Base-by-base conservation (phyloP, 1,140 invertebrate species). In the Amphibalanus amphitrite region DNA sequence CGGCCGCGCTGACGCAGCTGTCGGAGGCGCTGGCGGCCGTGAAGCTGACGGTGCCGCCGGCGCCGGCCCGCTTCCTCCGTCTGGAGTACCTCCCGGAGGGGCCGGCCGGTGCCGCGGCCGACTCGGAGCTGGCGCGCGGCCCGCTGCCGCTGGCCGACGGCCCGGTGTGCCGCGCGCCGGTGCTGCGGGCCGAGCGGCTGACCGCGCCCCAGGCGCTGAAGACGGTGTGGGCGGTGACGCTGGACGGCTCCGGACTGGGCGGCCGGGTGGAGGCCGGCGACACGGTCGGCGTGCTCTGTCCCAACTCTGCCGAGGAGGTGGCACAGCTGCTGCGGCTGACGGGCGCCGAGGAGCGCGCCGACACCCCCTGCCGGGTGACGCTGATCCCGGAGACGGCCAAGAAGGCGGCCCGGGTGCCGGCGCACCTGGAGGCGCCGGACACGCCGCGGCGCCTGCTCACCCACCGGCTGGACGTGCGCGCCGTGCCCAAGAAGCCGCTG, bases 401-500 rank as follows among this genome's bases (percentile, higher is more conserved):
- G 75, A 77, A 73, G 33, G 30, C 38, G 28, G 75, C 71, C 6
- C 72, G 73, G 70, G 67, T 79, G 59, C 77, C 78, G 29, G 64
- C 64, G 0, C 75, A 79, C 71, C 72, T 82, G 65, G 77, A 78
- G 23, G 20, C 13, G 3, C 69, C 29, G 71, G 75, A 76, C 67
- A 80, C 82, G 20, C 73, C 84, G 1, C 72, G 76, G 25, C 71
- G 82, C 69, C 71, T 82, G 25, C 79, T 85, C 29, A 79, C 74
- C 0, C 76, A 78, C 28, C 82, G 81, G 76, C 70, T 81, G 69
- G 84, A 85, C 72, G 81, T 86, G 69, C 74, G 84, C 72, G 76
- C 79, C 72, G 77, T 80, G 64, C 83, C 83, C 0, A 84, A 83
- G 75, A 86, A 85, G 87, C 78, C 83, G 59, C 84, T 89, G 73